phyloP scores from a whole-genome alignment of 2,797 vertebrate genomes.

The Cirrhinus molitorella region DNA sequence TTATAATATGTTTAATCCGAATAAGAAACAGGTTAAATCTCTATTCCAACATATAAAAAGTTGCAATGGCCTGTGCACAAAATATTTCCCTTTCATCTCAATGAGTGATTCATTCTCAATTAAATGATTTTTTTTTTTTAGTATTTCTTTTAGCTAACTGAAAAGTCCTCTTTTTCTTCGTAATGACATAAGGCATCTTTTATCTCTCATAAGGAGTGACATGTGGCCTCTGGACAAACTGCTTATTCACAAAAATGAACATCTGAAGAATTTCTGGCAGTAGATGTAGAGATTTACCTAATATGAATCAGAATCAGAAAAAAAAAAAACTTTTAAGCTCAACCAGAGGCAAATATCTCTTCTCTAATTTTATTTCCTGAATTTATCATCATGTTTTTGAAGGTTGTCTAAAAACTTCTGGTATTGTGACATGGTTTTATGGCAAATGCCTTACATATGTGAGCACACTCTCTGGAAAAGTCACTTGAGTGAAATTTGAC shows the following conservation, averaged over 20 bases:
- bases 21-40: background rate
- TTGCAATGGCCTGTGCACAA: background rate
- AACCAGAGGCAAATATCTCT: background rate
- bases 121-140: constrained; percentile 32
- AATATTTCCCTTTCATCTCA: constrained; percentile 9
- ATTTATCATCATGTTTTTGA: background rate
- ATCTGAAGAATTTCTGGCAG: constrained; percentile 35
- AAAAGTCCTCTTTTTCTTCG: constrained; percentile 28
- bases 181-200: constrained; percentile 49
- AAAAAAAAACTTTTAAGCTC: background rate
- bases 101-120: constrained; percentile 26
- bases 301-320: constrained; percentile 14
- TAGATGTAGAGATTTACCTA: constrained; percentile 46
- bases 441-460: background rate
- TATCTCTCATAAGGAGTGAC: constrained; percentile 51
- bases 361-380: constrained; percentile 5
- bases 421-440: background rate
- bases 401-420: background rate
- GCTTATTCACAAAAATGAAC: constrained; percentile 49
- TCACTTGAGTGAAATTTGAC: too few relatives aligned
- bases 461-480: background rate
- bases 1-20: background rate
- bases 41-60: background rate
- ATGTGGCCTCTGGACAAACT: constrained; percentile 53
- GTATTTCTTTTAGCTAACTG: too few relatives aligned